Conservation (phyloP, 2,888 invertebrate genomes). For the Tetheella fluctuosa region DNA sequence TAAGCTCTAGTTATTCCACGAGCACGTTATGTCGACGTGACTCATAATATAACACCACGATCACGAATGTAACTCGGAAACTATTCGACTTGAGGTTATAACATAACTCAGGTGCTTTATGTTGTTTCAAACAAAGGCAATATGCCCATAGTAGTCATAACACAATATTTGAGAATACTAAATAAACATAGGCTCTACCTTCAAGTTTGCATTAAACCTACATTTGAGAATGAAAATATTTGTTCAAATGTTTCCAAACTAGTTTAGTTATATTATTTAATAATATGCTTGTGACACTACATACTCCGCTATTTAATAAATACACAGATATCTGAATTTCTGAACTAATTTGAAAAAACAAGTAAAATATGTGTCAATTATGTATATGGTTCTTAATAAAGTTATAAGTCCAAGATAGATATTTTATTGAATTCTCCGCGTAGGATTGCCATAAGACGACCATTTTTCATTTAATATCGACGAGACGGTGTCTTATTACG, state of each 20-base stretch:
- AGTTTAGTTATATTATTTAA: constrained; percentile 11
- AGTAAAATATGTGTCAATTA: background rate
- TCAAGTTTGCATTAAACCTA: constrained; percentile 38
- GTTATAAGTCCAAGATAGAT: constrained; percentile 23
- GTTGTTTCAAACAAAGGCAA: constrained; percentile 47
- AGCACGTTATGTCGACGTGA: constrained; percentile 43
- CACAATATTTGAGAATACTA: constrained; percentile 39
- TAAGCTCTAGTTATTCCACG: constrained; percentile 28
- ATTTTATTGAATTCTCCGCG: constrained; percentile 17
- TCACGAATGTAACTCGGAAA: constrained; percentile 53
- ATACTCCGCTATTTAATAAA: no score
- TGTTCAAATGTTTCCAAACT: constrained; percentile 30
- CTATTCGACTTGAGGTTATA: constrained; percentile 58
- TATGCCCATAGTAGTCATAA: constrained; percentile 11
- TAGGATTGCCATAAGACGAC: constrained; percentile 23
- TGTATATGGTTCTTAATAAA: constrained; percentile 19
- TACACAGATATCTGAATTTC: no score
- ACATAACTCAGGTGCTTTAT: constrained; percentile 60
- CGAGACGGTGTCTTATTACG: constrained; percentile 60
- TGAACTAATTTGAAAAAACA: background rate
- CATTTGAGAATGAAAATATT: constrained; percentile 38
- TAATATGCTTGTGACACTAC: background rate
- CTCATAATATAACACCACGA: constrained; percentile 52
- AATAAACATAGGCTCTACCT: constrained; percentile 36
- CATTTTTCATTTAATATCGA: constrained; percentile 46